Evolutionary conservation across 2,888 invertebrate genomes (phyloP).

Genomic region (Dolichomitus sp.): DNA sequence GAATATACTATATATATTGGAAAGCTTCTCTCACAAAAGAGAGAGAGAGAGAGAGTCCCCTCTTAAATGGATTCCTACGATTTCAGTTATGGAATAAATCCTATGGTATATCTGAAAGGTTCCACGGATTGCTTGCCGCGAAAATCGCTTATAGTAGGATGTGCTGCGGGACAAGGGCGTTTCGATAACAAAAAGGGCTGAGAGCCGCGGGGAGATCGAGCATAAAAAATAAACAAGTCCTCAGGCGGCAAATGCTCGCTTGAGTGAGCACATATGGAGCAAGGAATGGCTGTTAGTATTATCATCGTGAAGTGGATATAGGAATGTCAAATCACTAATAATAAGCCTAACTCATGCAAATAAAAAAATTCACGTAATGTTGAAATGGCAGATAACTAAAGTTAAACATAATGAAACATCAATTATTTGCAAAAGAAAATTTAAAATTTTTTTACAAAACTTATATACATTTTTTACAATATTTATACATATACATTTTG

Average conservation of each 20-base stretch:
- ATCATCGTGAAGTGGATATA: neutral
- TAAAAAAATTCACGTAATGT: too few relatives aligned
- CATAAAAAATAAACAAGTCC: conserved; percentile 18
- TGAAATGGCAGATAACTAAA: too few relatives aligned
- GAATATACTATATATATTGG: neutral
- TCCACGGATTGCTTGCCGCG: neutral
- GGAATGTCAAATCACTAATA: neutral
- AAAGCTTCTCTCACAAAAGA: neutral
- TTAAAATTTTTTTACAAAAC: too few relatives aligned
- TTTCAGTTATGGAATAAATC: conserved; percentile 47
- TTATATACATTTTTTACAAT: too few relatives aligned
- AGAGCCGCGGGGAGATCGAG: neutral
- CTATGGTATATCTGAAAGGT: conserved; percentile 5
- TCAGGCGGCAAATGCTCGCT: conserved; percentile 1
- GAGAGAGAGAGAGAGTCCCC: conserved; percentile 1
- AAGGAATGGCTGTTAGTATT: conserved; percentile 1
- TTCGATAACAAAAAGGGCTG: conserved; percentile 2
- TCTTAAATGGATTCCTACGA: conserved; percentile 30
- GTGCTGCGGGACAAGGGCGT: neutral
- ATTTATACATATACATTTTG: too few relatives aligned
- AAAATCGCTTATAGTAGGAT: neutral
- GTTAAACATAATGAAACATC: too few relatives aligned
- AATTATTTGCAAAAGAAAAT: too few relatives aligned
- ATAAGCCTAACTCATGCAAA: neutral
- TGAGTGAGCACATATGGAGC: neutral